Conservation (phyloP, 2,797 vertebrate genomes). For the Tolypeutes matacus region DNA sequence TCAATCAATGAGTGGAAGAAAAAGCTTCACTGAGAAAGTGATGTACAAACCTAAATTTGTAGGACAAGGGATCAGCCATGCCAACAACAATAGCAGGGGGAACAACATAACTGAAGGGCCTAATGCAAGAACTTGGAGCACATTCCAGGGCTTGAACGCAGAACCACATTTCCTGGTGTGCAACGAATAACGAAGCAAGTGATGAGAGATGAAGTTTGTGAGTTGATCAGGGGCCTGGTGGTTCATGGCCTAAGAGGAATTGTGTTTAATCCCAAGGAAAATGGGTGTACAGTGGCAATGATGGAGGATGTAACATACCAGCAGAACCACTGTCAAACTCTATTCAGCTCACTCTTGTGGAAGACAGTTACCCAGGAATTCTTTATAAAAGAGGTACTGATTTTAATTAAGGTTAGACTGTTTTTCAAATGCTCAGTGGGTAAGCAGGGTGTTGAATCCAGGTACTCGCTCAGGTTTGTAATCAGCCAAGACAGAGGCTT, state of each 20-base stretch:
- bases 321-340: neutral
- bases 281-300: neutral
- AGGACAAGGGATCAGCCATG: neutral
- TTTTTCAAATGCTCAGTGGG: neutral
- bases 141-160: neutral
- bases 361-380: neutral
- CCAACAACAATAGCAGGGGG: neutral
- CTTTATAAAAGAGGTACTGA: neutral
- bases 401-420: neutral
- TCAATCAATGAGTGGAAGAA: neutral
- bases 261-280: neutral
- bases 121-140: neutral
- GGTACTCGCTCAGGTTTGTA: neutral
- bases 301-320: neutral
- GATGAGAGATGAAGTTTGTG: neutral
- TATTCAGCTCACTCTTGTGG: neutral
- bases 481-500: neutral
- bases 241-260: neutral
- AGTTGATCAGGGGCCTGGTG: neutral
- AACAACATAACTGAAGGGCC: neutral
- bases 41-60: neutral
- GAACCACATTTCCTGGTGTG: neutral
- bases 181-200: neutral
- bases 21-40: neutral
- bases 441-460: neutral